Conservation (phyloP, 2,888 invertebrate species). For the Luffia ferchaultella region DNA sequence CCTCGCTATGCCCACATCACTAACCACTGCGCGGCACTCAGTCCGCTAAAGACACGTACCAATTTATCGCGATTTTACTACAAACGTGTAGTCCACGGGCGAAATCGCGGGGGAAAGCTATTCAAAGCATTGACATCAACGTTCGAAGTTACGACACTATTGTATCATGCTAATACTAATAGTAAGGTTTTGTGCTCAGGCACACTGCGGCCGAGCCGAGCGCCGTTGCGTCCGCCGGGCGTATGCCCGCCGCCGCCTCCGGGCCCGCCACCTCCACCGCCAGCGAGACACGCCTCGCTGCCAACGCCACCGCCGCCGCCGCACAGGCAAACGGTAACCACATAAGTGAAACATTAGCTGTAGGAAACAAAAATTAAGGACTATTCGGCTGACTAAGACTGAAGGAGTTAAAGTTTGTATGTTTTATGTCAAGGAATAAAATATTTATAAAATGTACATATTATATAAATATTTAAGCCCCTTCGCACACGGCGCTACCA, state of each 20-base stretch:
- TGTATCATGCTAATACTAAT: too few relatives aligned
- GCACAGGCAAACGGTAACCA: constrained; percentile 20
- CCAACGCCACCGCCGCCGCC: constrained; percentile 42
- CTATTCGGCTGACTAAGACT: neutral
- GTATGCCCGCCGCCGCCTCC: constrained; percentile 68
- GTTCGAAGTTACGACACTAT: too few relatives aligned
- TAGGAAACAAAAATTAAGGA: neutral
- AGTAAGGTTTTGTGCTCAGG: too few relatives aligned
- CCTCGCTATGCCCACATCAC: too few relatives aligned
- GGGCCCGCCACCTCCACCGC: constrained; percentile 57
- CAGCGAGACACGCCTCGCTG: constrained; percentile 41
- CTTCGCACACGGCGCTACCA: too few relatives aligned
- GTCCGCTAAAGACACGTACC: too few relatives aligned
- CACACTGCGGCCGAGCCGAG: constrained; percentile 52
- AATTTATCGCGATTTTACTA: too few relatives aligned
- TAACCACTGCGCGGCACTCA: too few relatives aligned
- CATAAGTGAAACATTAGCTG: neutral
- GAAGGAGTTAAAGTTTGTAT: neutral
- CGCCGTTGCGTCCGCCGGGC: constrained; percentile 61
- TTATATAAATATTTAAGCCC: neutral
- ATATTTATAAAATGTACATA: neutral
- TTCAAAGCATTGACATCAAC: too few relatives aligned
- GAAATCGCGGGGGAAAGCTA: too few relatives aligned
- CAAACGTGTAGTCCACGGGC: too few relatives aligned
- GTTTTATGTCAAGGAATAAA: neutral